Percentiles rank a stretch among this genome's conserved stretches.
Evolutionary conservation across 2,113 vertebrate genomes (phyloP).

Genomic region (Paramormyrops kingsleyae): DNA sequence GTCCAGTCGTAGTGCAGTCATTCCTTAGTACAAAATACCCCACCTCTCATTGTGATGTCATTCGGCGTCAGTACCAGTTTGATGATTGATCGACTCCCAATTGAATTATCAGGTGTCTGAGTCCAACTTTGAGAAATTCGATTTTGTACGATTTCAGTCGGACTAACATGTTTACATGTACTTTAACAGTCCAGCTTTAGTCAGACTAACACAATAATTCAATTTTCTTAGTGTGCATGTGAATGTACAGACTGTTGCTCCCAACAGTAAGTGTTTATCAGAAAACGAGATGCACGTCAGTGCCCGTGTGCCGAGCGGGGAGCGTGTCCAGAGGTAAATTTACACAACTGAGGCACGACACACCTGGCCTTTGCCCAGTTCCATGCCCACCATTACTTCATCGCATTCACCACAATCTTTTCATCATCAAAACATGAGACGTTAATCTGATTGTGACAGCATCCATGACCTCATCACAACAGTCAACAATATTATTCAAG

Average conservation of each 20-base stretch:
- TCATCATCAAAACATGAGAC: background rate
- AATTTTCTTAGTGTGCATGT: no score
- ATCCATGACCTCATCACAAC: slow-evolving; percentile 1
- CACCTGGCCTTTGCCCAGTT: background rate
- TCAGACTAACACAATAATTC: no score
- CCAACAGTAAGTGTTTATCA: background rate
- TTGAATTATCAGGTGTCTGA: no score
- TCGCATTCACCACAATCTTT: background rate
- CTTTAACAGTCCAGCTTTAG: no score
- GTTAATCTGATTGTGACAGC: background rate
- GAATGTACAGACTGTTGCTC: background rate
- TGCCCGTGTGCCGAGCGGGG: background rate
- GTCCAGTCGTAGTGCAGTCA: no score
- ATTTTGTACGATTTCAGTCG: no score
- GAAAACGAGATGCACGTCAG: background rate
- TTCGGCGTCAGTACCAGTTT: no score
- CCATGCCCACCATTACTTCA: background rate
- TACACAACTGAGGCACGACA: background rate
- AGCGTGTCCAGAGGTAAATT: background rate
- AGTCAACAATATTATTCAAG: background rate
- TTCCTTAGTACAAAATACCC: no score
- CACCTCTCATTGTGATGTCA: no score
- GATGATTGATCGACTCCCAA: no score
- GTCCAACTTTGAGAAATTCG: no score
- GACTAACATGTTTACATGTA: no score